Evolutionary conservation across 2,113 vertebrate genomes (phyloP).

Genomic region (Chitala chitala): DNA sequence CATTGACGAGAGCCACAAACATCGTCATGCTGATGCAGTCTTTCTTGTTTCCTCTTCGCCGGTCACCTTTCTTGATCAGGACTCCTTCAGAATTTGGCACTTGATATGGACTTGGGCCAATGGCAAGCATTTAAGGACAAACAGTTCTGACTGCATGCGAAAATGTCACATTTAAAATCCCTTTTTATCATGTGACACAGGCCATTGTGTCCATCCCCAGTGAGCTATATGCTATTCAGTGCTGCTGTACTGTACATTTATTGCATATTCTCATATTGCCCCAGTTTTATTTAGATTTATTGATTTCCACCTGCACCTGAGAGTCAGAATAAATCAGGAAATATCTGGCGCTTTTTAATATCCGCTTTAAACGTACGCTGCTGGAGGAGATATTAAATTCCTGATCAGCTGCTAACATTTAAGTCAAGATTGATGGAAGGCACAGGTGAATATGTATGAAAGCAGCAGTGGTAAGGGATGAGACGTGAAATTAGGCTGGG

Average conservation of each 20-base stretch:
- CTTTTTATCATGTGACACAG: no score
- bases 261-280: not conserved
- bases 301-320: slow-evolving; percentile 5
- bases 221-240: no score
- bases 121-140: not conserved
- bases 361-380: slow-evolving; percentile 10
- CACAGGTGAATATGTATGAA: not conserved
- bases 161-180: not conserved
- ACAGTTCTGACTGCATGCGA: not conserved
- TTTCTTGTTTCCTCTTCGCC: no score
- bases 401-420: slow-evolving; percentile 2
- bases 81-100: no score
- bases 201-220: not conserved
- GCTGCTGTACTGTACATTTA: not conserved
- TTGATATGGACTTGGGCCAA: no score
- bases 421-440: not conserved
- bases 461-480: not conserved
- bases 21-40: no score
- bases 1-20: no score
- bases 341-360: slow-evolving; percentile 13
- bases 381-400: slow-evolving; percentile 6
- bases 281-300: slow-evolving; percentile 15
- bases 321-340: slow-evolving; percentile 8
- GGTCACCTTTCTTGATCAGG: no score
- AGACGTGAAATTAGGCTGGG: not conserved